Evolutionary conservation across 2,888 invertebrate genomes (phyloP), one percentile per base, ranked within the genome.

Genomic region (Hypena proboscidalis): DNA sequence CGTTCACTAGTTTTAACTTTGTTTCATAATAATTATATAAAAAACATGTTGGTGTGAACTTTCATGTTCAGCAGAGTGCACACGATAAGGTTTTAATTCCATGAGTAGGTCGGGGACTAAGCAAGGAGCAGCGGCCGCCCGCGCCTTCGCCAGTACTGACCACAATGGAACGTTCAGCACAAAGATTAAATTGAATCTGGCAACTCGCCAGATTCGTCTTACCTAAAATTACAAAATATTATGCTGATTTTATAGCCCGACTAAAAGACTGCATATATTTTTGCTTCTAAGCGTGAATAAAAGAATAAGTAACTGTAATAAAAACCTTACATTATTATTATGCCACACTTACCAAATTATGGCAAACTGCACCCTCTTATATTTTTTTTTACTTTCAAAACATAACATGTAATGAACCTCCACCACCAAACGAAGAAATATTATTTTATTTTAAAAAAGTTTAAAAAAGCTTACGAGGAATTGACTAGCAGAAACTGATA

Each of bases 161-260:
- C 85, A 83, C 86, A 80, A 69, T 70, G 68, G 57, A 67, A 71
- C 74, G 73, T 70, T 65, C 72, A 69, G 74, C 74, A 81, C 81
- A 82, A 85, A 87, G 83, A 88, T 85, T 83, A 87, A 86, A 86
- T 87, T 66, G 69, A 70, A 63, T 61, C 73, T 85, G 86, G 88
- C 83, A 55, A 60, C 53, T 56, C 68, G 85, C 88, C 87, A 78
- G 73, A 44, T 55, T 55, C 48, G n/a, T 68, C 58, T 70, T 69
- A 71, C 56, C 73, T 65, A 66, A 77, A 82, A 85, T 84, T 83
- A 79, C 81, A 77, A 82, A 86, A 84, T 83, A 83, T 83, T 82
- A 83, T 84, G 81, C 78, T 80, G 76, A 83, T 83, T 81, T 80
- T 79, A 74, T 77, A 69, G 64, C 62, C 63, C 29, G 45, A 57